These are phyloP conservation scores for Cyrtonyx montezumae DNA, from an alignment of 2,113 vertebrate species.

Conservation along the genomic window DNA sequence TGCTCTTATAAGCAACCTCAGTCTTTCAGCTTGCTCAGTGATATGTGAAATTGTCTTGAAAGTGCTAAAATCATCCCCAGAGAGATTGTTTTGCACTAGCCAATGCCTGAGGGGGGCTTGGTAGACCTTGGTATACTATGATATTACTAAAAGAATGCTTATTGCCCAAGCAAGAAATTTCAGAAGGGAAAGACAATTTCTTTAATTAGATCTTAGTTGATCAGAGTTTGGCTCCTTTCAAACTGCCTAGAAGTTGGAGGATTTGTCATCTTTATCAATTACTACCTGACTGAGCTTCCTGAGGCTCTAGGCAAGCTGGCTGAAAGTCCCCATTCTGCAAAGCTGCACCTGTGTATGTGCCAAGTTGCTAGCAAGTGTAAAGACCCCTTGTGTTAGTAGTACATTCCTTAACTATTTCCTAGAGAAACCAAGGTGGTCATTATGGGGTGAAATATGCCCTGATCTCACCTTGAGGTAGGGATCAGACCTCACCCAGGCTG, in stretches of 20 bases:
- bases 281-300: rapidly evolving
- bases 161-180: rapidly evolving
- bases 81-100: not conserved
- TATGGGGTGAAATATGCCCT: not conserved
- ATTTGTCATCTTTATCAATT: not conserved
- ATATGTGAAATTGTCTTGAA: not conserved
- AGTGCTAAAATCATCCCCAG: not conserved
- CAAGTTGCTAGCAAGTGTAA: not conserved
- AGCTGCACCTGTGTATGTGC: not conserved
- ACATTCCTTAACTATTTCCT: not conserved
- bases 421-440: not conserved
- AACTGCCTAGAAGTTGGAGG: not conserved
- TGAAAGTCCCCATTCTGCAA: not conserved
- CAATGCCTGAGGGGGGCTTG: not conserved
- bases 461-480: not conserved
- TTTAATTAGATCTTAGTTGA: not conserved
- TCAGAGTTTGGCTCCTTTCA: not conserved
- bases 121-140: not conserved
- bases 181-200: not conserved
- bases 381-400: not conserved
- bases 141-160: not conserved
- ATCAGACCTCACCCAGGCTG: rapidly evolving
- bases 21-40: not conserved
- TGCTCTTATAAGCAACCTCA: not conserved
- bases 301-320: not conserved